Evolutionary conservation across 2,888 invertebrate species (phyloP), one percentile per base, ranked within the genome.

Genomic region (Platycnemis pennipes): DNA sequence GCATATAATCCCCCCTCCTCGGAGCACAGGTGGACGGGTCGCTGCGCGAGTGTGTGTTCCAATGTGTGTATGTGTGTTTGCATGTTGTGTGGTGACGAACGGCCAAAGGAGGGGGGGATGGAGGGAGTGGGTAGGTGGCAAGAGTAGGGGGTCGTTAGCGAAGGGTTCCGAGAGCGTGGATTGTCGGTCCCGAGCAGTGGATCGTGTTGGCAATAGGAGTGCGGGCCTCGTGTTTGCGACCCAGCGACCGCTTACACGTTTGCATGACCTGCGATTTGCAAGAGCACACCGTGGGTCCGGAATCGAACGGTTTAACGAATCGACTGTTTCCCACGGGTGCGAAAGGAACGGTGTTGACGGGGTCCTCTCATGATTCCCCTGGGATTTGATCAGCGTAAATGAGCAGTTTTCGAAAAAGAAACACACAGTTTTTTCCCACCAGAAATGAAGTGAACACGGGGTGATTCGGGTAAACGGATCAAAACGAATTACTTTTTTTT

Each of bases 1-100:
- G 26, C 89, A 44, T 91, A 91, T 91, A 91, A 91, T 91, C 69
- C 91, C 89, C n/a, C 91, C 26, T 91, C 13, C 91, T 44, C 63
- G 56, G 46, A 89, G 63, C 89, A 56, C 89, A 89, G 89, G 89
- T 89, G 89, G 89, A 89, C 56, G 89, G 37, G 44, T 31, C 2
- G 26, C 49, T 49, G 19, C 19, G 49, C 19, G 49, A 11, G 46
- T 31, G 88, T 46, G n/a, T 44, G 45, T 46, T 26, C 8, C 13
- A 26, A 0, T n/a, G 87, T 45, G 86, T 16, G 42, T n/a, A 22
- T 19, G 87, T 45, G 87, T 77, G 77, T 77, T 31, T 49, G 49
- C 19, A 3, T 31, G 77, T n/a, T 7, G 77, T 11, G 77, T 31
- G 77, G 5, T 3, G 13, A n/a, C n/a, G 77, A 26, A 26, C 13